A percentile compares a stretch with the other conserved stretches of the same genome.
Conservation (phyloP, 2,888 invertebrate species). For the Cantharis rustica region DNA sequence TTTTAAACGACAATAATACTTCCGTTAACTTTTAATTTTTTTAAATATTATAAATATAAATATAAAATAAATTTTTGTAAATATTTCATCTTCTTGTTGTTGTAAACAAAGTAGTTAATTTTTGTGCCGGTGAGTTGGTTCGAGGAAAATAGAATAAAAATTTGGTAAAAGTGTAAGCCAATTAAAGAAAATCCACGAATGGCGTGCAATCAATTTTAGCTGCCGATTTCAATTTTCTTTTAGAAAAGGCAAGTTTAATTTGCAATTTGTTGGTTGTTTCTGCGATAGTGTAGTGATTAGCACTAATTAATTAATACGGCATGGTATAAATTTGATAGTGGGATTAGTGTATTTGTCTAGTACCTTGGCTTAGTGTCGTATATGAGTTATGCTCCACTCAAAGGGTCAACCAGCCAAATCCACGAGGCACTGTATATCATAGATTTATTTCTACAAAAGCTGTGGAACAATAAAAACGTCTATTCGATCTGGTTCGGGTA, state of each 20-base stretch:
- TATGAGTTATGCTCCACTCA: conserved; percentile 34
- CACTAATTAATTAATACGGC: not conserved
- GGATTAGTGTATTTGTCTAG: conserved; percentile 36
- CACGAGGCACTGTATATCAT: conserved; percentile 31
- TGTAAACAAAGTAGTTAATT: not conserved
- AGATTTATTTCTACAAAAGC: conserved; percentile 33
- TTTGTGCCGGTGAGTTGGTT: not conserved
- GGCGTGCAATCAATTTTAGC: not conserved
- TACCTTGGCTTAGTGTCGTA: conserved; percentile 33
- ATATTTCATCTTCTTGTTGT: not conserved
- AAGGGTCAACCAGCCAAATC: conserved; percentile 32
- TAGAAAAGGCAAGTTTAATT: not conserved
- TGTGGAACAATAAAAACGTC: conserved; percentile 33
- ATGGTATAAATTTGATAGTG: conserved; percentile 30
- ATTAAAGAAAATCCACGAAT: not conserved
- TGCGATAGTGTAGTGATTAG: not conserved
- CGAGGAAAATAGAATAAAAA: not conserved
- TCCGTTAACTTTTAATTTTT: no score
- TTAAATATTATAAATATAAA: no score
- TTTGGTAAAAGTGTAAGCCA: not conserved
- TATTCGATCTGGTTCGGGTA: conserved; percentile 20
- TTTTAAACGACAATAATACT: no score
- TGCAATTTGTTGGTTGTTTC: not conserved
- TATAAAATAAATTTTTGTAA: not conserved
- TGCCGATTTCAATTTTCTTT: not conserved